Conservation (phyloP, 2,113 vertebrate species). For the Nicator chloris region DNA sequence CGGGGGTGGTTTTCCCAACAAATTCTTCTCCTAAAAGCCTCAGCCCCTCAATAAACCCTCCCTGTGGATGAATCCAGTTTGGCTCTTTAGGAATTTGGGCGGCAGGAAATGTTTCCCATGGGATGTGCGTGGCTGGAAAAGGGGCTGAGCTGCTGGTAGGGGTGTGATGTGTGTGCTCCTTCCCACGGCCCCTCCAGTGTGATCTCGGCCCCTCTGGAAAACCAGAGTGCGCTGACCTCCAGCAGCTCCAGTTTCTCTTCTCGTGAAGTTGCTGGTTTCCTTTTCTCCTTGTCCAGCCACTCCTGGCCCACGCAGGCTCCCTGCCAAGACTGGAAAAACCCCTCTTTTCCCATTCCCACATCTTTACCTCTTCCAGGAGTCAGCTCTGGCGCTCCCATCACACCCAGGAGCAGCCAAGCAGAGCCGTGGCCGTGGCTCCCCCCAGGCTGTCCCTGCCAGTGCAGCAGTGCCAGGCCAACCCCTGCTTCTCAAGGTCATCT, state of each 20-base stretch:
- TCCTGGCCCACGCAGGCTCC: neutral
- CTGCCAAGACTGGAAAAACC: constrained; percentile 26
- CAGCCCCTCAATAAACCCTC: neutral
- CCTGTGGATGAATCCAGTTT: neutral
- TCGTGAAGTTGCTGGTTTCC: constrained; percentile 22
- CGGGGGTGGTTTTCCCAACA: neutral
- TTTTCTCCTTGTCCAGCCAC: constrained; percentile 56
- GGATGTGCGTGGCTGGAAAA: accelerated
- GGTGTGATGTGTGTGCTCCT: neutral
- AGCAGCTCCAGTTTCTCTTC: constrained; percentile 66
- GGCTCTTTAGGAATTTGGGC: neutral
- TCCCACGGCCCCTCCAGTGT: accelerated
- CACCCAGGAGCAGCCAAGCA: neutral
- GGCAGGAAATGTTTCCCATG: accelerated
- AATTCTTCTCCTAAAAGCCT: neutral
- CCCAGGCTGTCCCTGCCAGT: neutral
- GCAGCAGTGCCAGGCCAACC: neutral
- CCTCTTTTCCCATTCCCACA: constrained; percentile 54
- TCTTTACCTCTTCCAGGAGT: constrained; percentile 36
- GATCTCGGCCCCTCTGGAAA: neutral
- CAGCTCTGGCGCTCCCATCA: neutral
- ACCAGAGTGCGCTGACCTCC: constrained; percentile 41
- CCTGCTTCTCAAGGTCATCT: neutral
- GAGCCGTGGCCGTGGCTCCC: accelerated
- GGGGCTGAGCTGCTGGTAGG: neutral